Percentiles rank a stretch among this genome's conserved stretches.
phyloP scores from a whole-genome alignment of 2,888 invertebrate species.

The Polydrusus cervinus region DNA sequence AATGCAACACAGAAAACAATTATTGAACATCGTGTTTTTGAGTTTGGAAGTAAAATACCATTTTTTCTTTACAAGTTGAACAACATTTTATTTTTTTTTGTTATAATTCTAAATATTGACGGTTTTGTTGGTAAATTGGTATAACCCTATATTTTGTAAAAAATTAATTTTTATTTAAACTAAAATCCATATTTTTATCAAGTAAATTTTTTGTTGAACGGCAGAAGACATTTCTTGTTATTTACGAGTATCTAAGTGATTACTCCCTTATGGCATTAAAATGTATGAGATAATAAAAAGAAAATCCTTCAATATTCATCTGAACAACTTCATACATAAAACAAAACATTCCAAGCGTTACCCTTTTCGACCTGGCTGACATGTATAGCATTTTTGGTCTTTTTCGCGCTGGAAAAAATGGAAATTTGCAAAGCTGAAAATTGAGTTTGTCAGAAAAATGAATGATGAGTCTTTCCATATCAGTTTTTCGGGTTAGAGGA shows the following conservation, averaged over 20 bases:
- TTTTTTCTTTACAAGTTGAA: no score
- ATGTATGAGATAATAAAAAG: slow-evolving; percentile 16
- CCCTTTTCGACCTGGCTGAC: slow-evolving; percentile 37
- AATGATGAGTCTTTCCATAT: slow-evolving; percentile 26
- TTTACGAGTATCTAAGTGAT: not conserved
- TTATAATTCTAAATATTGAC: no score
- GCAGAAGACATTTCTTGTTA: no score
- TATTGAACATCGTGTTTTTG: no score
- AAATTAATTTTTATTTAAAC: no score
- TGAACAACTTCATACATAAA: slow-evolving; percentile 30
- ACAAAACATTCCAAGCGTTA: slow-evolving; percentile 22
- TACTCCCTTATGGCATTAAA: not conserved
- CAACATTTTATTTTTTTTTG: no score
- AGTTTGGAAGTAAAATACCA: no score
- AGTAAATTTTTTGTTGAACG: no score
- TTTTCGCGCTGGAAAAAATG: slow-evolving; percentile 30
- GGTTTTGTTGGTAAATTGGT: no score
- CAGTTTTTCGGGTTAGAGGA: slow-evolving; percentile 11
- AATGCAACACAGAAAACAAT: no score
- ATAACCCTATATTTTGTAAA: no score
- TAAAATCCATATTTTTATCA: no score
- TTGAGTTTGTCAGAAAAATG: slow-evolving; percentile 36
- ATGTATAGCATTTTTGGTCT: slow-evolving; percentile 25
- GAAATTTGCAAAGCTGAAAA: slow-evolving; percentile 33
- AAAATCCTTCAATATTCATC: slow-evolving; percentile 13